Percentiles rank a stretch among this genome's conserved stretches.
Conservation (phyloP, 2,113 vertebrate species). For the Columbina picui region DNA sequence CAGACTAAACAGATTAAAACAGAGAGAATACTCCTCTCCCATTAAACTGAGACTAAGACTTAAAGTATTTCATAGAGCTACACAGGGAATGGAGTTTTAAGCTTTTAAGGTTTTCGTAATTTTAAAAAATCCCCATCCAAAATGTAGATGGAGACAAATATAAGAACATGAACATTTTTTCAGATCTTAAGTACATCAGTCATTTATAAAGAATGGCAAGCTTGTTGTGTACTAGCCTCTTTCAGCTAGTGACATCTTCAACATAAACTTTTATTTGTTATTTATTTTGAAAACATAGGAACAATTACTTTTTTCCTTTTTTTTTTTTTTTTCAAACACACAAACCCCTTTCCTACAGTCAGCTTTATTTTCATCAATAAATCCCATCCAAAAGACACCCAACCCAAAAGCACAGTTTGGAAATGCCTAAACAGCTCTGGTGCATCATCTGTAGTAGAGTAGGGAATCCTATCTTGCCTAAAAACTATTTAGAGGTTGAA, state of each 20-base stretch:
- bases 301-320: too few species aligned
- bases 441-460: neutral
- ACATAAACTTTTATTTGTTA: neutral
- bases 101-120: neutral
- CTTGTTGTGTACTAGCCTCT: neutral
- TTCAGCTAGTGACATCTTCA: neutral
- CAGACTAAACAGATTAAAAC: neutral
- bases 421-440: neutral
- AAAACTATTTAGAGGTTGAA: neutral
- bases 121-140: neutral
- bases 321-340: neutral
- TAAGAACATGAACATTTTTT: too few species aligned
- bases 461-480: neutral
- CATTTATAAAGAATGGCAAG: neutral
- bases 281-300: neutral
- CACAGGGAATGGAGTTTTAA: neutral
- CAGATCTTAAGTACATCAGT: neutral
- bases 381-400: neutral
- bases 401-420: neutral
- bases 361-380: neutral
- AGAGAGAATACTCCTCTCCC: neutral
- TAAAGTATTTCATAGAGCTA: neutral
- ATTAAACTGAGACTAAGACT: neutral
- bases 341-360: neutral
- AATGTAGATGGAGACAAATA: neutral